Conservation (phyloP, 2,888 invertebrate genomes). For the Heteromyza rotundicornis region DNA sequence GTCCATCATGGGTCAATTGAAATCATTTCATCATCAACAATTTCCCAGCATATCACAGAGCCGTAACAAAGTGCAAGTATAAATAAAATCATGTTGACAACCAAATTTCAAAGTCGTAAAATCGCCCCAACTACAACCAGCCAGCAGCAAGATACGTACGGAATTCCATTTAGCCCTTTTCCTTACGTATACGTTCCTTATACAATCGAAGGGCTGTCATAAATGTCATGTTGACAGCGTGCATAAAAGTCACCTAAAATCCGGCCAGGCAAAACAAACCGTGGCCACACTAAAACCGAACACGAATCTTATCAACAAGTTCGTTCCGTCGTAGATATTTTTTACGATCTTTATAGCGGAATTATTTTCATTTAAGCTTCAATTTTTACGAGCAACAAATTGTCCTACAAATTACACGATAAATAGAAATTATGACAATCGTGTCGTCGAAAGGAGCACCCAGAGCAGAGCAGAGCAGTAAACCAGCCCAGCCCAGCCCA, state of each 20-base stretch:
- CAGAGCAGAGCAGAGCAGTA: neutral
- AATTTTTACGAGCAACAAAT: conserved; percentile 57
- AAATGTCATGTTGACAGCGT: conserved; percentile 44
- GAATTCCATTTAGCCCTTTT: neutral
- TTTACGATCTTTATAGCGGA: conserved; percentile 4
- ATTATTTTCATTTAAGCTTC: conserved; percentile 24
- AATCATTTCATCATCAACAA: neutral
- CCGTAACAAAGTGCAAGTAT: neutral
- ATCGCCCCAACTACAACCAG: neutral
- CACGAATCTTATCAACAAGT: conserved; percentile 8
- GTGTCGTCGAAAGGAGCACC: neutral
- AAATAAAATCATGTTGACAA: conserved; percentile 1
- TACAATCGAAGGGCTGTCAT: conserved; percentile 32
- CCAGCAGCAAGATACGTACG: neutral
- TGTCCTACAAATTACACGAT: conserved; percentile 56
- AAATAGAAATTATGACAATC: conserved; percentile 59
- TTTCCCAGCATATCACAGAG: neutral
- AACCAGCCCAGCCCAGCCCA: neutral
- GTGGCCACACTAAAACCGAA: neutral
- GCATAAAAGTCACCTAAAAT: conserved; percentile 53
- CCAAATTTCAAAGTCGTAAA: conserved; percentile 20
- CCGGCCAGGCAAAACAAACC: neutral
- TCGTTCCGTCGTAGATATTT: neutral
- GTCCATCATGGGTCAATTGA: conserved; percentile 9
- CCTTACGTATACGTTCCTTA: neutral